These are phyloP conservation scores for Drosophila nr. perissopoda DNA, from an alignment of 2,888 invertebrate genomes.

Conservation along the genomic window DNA sequence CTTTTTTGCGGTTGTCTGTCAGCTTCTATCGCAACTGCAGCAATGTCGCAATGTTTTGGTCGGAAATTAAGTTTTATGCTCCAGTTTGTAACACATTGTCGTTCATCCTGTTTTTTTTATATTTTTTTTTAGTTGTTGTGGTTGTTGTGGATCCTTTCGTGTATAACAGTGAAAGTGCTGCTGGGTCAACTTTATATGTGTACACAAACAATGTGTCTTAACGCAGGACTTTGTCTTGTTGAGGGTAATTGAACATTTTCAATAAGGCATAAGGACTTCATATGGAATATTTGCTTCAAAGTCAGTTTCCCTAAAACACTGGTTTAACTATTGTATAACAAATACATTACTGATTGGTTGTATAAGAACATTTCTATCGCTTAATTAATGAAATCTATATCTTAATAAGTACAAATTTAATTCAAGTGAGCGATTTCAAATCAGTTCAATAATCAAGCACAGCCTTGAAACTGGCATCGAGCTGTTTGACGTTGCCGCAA, in stretches of 20 bases:
- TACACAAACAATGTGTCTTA: conserved; percentile 1
- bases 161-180: conserved; percentile 40
- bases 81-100: conserved; percentile 65
- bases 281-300: background rate
- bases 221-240: background rate
- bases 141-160: conserved; percentile 2
- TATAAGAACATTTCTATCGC: background rate
- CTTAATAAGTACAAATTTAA: background rate
- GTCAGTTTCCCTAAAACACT: background rate
- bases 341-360: background rate
- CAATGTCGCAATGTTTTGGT: conserved; percentile 63
- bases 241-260: conserved; percentile 12
- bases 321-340: background rate
- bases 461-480: conserved; percentile 24
- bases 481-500: conserved; percentile 10
- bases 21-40: conserved; percentile 52
- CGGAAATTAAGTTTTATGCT: conserved; percentile 75
- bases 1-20: conserved; percentile 60
- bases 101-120: conserved; percentile 3
- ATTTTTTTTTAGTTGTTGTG: conserved; percentile 4
- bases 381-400: background rate
- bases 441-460: conserved; percentile 14
- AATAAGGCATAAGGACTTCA: background rate
- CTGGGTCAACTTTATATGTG: conserved; percentile 13
- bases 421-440: background rate